These are phyloP conservation scores for Melanerpes formicivorus DNA, from an alignment of 2,113 vertebrate genomes.

Conservation along the genomic window DNA sequence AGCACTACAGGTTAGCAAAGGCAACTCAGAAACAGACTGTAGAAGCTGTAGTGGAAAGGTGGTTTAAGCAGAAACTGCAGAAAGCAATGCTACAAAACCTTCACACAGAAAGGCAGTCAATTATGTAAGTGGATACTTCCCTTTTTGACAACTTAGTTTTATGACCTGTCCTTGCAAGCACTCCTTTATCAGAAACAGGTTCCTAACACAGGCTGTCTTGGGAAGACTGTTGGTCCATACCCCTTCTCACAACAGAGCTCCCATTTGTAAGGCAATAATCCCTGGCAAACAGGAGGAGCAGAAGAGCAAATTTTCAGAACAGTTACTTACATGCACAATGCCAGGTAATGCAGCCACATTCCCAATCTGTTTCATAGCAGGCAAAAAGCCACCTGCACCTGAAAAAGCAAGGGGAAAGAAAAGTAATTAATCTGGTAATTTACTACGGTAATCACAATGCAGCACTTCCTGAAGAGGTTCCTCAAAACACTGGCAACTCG, in stretches of 20 bases:
- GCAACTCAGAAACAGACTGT: background rate
- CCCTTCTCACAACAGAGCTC: background rate
- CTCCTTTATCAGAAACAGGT: background rate
- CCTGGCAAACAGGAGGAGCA: background rate
- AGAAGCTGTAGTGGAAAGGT: background rate
- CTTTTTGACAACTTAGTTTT: background rate
- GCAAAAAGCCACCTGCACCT: slow-evolving; percentile 95
- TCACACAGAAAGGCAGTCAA: background rate
- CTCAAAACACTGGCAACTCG: background rate
- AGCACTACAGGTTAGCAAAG: background rate
- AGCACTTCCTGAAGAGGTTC: background rate
- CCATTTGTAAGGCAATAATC: background rate
- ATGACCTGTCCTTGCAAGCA: background rate
- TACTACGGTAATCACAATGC: background rate
- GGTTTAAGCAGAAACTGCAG: background rate
- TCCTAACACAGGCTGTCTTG: background rate
- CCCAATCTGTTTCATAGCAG: slow-evolving; percentile 98
- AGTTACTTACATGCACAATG: slow-evolving; percentile 90
- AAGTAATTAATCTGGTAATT: background rate
- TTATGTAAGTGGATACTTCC: background rate
- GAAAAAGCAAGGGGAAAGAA: background rate
- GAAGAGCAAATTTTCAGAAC: background rate
- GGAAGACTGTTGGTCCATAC: background rate
- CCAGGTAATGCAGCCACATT: slow-evolving; percentile 97
- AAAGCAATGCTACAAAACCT: background rate